Evolutionary conservation across 2,888 invertebrate species (phyloP).

Genomic region (Tiliacea aurago): DNA sequence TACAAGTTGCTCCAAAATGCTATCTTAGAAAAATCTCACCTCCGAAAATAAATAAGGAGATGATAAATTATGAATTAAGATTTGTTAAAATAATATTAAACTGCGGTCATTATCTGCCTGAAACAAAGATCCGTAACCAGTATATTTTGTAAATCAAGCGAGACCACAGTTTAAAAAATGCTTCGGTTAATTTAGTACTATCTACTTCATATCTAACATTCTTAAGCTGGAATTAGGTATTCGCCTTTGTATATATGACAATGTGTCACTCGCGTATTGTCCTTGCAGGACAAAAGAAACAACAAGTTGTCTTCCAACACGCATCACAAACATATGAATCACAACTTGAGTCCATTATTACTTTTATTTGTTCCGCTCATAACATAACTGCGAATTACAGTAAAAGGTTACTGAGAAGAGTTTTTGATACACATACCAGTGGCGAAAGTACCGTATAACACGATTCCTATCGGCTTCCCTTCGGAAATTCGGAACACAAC

Average conservation of each 20-base stretch:
- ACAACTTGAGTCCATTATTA: constrained; percentile 3
- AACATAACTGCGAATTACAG: background rate
- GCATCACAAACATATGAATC: constrained; percentile 37
- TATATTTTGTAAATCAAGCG: background rate
- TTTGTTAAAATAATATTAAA: background rate
- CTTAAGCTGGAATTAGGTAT: constrained; percentile 12
- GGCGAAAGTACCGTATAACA: too few relatives aligned
- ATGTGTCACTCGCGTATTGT: constrained; percentile 44
- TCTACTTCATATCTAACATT: background rate
- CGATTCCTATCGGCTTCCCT: too few relatives aligned
- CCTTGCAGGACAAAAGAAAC: constrained; percentile 46
- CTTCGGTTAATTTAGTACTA: background rate
- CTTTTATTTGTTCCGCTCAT: background rate
- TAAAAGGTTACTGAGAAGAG: background rate
- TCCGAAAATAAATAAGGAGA: background rate
- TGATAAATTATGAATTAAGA: background rate
- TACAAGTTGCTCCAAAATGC: too few relatives aligned
- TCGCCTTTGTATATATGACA: constrained; percentile 19
- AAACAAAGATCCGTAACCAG: background rate
- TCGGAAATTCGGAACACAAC: too few relatives aligned
- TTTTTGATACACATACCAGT: background rate
- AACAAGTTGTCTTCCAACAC: constrained; percentile 17
- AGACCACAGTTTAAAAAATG: background rate
- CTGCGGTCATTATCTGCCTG: background rate
- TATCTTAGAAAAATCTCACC: too few relatives aligned